Percentiles rank a stretch among this genome's conserved stretches.
phyloP scores from a whole-genome alignment of 2,113 vertebrate species.

The Oryzias melastigma region DNA sequence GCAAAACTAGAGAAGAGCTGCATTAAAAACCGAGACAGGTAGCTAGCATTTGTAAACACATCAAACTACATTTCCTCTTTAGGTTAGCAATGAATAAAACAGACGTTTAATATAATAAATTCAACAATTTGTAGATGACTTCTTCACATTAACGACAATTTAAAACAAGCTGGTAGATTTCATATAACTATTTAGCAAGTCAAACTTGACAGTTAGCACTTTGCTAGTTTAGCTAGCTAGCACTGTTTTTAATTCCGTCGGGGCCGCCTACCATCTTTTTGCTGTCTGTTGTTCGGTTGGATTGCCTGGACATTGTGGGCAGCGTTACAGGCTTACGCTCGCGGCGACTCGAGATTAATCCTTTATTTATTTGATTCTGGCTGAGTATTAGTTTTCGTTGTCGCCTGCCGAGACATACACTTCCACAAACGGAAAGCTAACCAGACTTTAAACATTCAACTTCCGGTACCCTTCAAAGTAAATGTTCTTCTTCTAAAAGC shows the following conservation, averaged over 20 bases:
- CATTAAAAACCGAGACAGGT: too few species aligned
- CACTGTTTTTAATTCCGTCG: constrained; percentile 8
- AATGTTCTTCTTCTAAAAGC: background rate
- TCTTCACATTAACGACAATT: too few species aligned
- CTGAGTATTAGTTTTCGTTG: constrained; percentile 44
- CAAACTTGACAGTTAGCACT: constrained; percentile 19
- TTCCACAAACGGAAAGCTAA: background rate
- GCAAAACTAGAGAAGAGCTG: too few species aligned
- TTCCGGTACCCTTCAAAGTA: constrained; percentile 21
- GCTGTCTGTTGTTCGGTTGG: constrained; percentile 90
- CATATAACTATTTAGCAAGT: background rate
- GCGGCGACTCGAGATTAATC: constrained; percentile 51
- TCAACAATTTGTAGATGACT: too few species aligned
- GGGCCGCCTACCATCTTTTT: constrained; percentile 92
- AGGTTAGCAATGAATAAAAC: too few species aligned
- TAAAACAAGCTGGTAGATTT: background rate
- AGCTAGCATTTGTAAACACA: too few species aligned
- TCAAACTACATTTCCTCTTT: too few species aligned
- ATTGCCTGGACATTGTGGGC: constrained; percentile 89
- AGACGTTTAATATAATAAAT: too few species aligned
- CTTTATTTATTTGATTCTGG: constrained; percentile 72
- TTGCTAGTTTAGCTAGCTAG: constrained; percentile 7
- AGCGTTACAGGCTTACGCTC: constrained; percentile 40
- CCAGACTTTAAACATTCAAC: rapidly evolving
- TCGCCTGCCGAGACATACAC: constrained; percentile 8